phyloP scores from a whole-genome alignment of 2,113 vertebrate species.

The Corythornis madagascariensis region DNA sequence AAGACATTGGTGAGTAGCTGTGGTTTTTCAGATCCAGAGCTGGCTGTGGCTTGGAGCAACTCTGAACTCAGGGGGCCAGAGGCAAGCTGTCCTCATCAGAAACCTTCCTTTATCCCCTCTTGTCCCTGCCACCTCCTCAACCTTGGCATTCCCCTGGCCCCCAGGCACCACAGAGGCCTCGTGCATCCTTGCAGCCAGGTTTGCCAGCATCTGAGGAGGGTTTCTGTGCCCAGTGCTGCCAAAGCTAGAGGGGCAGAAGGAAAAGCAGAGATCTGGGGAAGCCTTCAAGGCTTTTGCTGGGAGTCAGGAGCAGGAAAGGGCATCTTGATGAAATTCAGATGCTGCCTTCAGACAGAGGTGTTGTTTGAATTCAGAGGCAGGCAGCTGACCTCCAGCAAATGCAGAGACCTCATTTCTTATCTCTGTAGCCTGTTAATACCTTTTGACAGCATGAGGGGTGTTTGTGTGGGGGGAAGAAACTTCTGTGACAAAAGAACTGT shows the following conservation, averaged over 20 bases:
- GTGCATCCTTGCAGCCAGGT: not conserved
- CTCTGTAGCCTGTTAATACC: not conserved
- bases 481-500: not conserved
- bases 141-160: not conserved
- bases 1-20: not conserved
- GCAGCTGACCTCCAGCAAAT: not conserved
- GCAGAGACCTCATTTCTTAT: not conserved
- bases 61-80: not conserved
- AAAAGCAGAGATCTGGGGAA: conserved; percentile 3
- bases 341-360: not conserved
- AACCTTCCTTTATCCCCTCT: not conserved
- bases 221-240: not conserved
- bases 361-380: not conserved
- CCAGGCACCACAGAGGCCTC: not conserved
- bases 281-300: conserved; percentile 12
- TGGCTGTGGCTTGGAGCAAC: not conserved
- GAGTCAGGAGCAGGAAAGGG: conserved; percentile 3
- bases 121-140: not conserved
- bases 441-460: not conserved
- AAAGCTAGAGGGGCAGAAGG: not conserved
- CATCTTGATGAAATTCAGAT: not conserved
- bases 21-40: not conserved
- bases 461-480: not conserved
- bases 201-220: conserved; percentile 1
- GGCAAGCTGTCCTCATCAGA: not conserved